These are phyloP conservation scores for Phyllotreta cruciferae DNA, from an alignment of 2,888 invertebrate genomes.

Conservation along the genomic window DNA sequence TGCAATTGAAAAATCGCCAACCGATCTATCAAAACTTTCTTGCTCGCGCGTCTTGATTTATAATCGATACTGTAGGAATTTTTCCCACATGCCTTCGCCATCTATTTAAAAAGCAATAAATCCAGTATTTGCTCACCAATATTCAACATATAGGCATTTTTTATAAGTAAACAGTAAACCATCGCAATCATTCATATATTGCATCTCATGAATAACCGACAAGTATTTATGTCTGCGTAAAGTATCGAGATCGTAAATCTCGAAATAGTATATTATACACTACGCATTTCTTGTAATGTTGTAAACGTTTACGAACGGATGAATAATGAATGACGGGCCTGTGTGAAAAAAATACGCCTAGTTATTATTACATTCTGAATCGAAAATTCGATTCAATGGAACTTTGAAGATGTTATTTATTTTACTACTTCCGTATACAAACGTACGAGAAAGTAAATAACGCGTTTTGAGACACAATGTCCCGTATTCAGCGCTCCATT, in stretches of 20 bases:
- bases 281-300: constrained; percentile 29
- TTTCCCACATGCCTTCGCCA: constrained; percentile 7
- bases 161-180: constrained; percentile 15
- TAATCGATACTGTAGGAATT: constrained; percentile 7
- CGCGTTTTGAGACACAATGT: no score
- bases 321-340: constrained; percentile 27
- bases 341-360: constrained; percentile 15
- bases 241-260: constrained; percentile 24
- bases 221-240: constrained; percentile 31
- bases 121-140: constrained; percentile 11
- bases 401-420: no score
- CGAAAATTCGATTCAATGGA: no score
- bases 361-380: no score
- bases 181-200: constrained; percentile 22
- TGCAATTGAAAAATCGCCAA: neutral
- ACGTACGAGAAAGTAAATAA: no score
- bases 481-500: no score
- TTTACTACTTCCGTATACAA: no score
- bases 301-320: constrained; percentile 10
- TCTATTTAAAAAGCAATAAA: constrained; percentile 9
- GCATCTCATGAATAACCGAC: constrained; percentile 25
- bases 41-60: neutral
- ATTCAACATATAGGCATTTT: constrained; percentile 1
- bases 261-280: constrained; percentile 21
- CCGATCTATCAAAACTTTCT: no score